Evolutionary conservation across 2,888 invertebrate species (phyloP).

Genomic region (Himalopsyche kuldschensis): DNA sequence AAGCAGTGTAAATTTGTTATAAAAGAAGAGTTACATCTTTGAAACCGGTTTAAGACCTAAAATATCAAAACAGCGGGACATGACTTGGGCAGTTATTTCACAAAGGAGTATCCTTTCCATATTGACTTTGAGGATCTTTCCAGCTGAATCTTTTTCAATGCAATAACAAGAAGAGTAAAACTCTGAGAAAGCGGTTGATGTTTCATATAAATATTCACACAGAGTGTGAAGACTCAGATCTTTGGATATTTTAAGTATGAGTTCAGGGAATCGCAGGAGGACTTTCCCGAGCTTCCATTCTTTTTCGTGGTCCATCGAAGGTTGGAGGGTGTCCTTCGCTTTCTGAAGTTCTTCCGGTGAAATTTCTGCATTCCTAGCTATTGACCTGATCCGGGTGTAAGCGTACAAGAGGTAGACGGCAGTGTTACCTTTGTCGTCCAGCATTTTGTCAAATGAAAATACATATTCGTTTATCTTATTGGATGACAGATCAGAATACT

Average conservation of each 20-base stretch:
- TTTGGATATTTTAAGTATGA: conserved; percentile 77
- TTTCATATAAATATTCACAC: conserved; percentile 95
- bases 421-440: conserved; percentile 98
- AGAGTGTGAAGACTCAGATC: conserved; percentile 84
- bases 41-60: conserved; percentile 89
- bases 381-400: conserved; percentile 89
- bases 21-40: conserved; percentile 73
- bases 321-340: conserved; percentile 61
- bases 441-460: conserved; percentile 98
- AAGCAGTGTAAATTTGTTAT: too few relatives aligned
- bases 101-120: conserved; percentile 85
- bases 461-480: conserved; percentile 93
- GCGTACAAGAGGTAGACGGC: conserved; percentile 97
- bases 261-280: conserved; percentile 83
- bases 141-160: conserved; percentile 85
- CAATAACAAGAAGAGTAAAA: conserved; percentile 98
- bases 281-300: conserved; percentile 94
- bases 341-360: conserved; percentile 63
- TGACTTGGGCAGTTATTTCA: conserved; percentile 86
- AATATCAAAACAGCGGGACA: conserved; percentile 86
- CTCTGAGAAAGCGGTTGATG: conserved; percentile 90
- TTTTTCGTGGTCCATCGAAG: conserved; percentile 82
- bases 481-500: conserved; percentile 95
- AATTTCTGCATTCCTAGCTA: conserved; percentile 77
- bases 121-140: conserved; percentile 80